Conservation (phyloP, 2,797 vertebrate genomes). For the Ptychobarbus kaznakovi region DNA sequence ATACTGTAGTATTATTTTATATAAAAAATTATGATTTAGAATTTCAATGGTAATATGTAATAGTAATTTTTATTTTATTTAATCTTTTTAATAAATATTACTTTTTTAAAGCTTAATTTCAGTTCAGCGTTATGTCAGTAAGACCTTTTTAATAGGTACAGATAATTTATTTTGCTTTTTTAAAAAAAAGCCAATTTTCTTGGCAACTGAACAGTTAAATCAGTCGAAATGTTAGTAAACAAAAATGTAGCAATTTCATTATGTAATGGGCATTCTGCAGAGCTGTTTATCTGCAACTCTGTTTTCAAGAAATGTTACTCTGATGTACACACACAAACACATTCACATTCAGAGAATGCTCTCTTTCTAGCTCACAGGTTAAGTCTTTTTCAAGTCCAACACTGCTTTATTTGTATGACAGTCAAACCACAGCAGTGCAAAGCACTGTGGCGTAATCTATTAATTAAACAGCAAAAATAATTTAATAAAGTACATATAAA, state of each 20-base stretch:
- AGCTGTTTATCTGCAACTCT: neutral
- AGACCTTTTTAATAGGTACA: no score
- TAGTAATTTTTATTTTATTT: neutral
- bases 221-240: neutral
- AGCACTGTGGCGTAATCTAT: slow-evolving; percentile 30
- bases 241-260: neutral
- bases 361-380: neutral
- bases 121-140: no score
- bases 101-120: no score
- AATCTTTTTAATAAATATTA: neutral
- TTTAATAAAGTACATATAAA: slow-evolving; percentile 5
- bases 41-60: neutral
- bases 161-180: no score
- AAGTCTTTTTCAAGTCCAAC: slow-evolving; percentile 13
- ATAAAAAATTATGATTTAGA: neutral
- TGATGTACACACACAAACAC: neutral
- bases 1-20: neutral
- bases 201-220: neutral
- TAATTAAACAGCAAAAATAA: slow-evolving; percentile 34
- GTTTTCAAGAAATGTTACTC: neutral
- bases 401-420: slow-evolving; percentile 8
- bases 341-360: neutral
- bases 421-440: slow-evolving; percentile 24
- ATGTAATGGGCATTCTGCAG: neutral
- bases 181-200: no score